Percentiles rank a stretch among this genome's conserved stretches.
These are phyloP conservation scores for Xerus inauris DNA, from an alignment of 2,113 vertebrate species.

Conservation along the genomic window DNA sequence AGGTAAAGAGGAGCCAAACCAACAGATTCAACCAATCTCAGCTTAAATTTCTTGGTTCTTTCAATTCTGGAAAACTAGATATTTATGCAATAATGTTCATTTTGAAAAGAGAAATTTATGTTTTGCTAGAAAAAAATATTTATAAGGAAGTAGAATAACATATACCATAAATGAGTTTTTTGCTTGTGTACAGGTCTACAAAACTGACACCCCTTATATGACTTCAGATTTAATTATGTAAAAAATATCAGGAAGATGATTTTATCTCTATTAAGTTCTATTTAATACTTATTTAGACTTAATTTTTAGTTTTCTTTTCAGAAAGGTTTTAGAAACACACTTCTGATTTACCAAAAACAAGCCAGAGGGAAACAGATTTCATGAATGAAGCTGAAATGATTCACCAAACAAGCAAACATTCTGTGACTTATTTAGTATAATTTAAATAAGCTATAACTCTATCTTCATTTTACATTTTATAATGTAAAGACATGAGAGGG, in stretches of 20 bases:
- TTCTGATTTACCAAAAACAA: not conserved
- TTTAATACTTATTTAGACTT: not conserved
- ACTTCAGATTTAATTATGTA: not conserved
- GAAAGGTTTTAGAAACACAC: constrained; percentile 10
- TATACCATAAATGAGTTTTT: constrained; percentile 11
- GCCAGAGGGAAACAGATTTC: constrained; percentile 1
- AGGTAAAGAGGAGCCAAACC: not conserved
- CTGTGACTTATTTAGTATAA: constrained; percentile 25
- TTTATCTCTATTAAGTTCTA: not conserved
- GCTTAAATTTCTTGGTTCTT: not conserved
- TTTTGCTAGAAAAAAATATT: not conserved
- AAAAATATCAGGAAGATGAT: not conserved
- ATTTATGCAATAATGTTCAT: not conserved
- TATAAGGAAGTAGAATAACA: not conserved
- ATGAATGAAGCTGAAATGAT: constrained; percentile 38
- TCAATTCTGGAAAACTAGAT: not conserved
- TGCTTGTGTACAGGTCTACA: not conserved
- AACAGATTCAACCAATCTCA: not conserved
- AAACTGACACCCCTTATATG: constrained; percentile 14
- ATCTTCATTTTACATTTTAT: not conserved
- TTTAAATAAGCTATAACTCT: not conserved
- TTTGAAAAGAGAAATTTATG: too few species aligned
- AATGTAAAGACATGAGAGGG: not conserved
- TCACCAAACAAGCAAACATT: constrained; percentile 50
- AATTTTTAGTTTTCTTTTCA: constrained; percentile 52